Evolutionary conservation across 2,888 invertebrate species (phyloP), one percentile per base, ranked within the genome.

Genomic region (Melipona bicolor): DNA sequence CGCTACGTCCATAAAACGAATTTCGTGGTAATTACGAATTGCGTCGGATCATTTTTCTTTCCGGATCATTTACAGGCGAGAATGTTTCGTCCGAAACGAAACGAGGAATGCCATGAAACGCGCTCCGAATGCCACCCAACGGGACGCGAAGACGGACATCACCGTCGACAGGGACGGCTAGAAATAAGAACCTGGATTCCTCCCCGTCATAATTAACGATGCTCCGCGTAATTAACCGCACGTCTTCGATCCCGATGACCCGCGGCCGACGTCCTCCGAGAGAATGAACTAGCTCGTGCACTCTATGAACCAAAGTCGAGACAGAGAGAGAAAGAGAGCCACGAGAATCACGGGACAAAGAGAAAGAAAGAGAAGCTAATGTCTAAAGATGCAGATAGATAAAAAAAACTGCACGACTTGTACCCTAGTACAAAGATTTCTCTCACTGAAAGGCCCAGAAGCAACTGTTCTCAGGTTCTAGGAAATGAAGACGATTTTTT

Each of bases 241-340:
- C 81, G 79, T 79, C 79, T 81, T 81, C 83, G 86, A 81, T 81
- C 84, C 79, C 81, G 74, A 74, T 86, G 81, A 86, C 77, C 83
- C 71, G 15, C 54, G 64, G 54, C 32, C 71, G 27, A 21, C 50
- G 27, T 49, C 67, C 79, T 79, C 65, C 56, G 32, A 54, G 50
- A 79, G 68, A 56, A 54, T 54, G 73, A 61, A 54, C 50, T 3
- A 19, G 17, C 27, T 6, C 0, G 24, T 27, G 9, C 24, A 19
- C 62, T 0, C 36, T 36, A 9, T 36, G 36, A 36, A 36, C 36
- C 36, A 9, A 36, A 36, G 36, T 9, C 36, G 9, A 36, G 9
- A 43, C 1, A 43, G 9, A 36, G 5, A 9, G 6, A 43, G 9
- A 43, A 6, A 36, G 36, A 36, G 36, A 17, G 56, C 21, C 13